Evolutionary conservation across 2,888 invertebrate species (phyloP).

Genomic region (Ectemnius cavifrons): DNA sequence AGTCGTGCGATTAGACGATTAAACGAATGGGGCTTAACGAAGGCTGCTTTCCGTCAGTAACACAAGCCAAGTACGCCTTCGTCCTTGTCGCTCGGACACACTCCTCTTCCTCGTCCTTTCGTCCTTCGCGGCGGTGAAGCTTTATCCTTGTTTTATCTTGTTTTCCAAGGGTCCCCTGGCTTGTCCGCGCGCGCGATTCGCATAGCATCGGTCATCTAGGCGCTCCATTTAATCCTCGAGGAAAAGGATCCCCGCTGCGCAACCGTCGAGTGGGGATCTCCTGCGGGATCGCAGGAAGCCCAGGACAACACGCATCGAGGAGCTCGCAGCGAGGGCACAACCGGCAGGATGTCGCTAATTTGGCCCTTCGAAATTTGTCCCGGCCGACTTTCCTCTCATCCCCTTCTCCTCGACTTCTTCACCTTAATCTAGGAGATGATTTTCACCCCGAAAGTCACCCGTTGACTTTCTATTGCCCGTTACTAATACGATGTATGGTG

Average conservation of each 20-base stretch:
- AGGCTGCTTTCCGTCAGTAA: conserved; percentile 53
- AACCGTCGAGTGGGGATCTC: conserved; percentile 68
- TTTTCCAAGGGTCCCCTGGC: conserved; percentile 64
- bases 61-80: conserved; percentile 21
- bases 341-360: conserved; percentile 71
- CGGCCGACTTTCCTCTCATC: conserved; percentile 39
- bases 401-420: conserved; percentile 20
- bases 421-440: conserved; percentile 38
- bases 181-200: conserved; percentile 42
- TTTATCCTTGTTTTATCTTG: conserved; percentile 77
- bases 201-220: conserved; percentile 76
- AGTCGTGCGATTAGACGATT: conserved; percentile 62
- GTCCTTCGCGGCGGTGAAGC: conserved; percentile 41
- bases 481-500: conserved; percentile 9
- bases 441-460: conserved; percentile 20
- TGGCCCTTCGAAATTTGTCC: conserved; percentile 71
- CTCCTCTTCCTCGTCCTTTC: too few relatives aligned
- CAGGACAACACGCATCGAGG: too few relatives aligned
- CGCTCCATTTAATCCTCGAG: conserved; percentile 77
- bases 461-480: conserved; percentile 34
- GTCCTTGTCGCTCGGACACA: too few relatives aligned
- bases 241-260: conserved; percentile 71
- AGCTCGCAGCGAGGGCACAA: conserved; percentile 22
- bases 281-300: conserved; percentile 66
- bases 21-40: conserved; percentile 63